Conservation (phyloP, 2,797 vertebrate genomes). For the Bradypus variegatus region DNA sequence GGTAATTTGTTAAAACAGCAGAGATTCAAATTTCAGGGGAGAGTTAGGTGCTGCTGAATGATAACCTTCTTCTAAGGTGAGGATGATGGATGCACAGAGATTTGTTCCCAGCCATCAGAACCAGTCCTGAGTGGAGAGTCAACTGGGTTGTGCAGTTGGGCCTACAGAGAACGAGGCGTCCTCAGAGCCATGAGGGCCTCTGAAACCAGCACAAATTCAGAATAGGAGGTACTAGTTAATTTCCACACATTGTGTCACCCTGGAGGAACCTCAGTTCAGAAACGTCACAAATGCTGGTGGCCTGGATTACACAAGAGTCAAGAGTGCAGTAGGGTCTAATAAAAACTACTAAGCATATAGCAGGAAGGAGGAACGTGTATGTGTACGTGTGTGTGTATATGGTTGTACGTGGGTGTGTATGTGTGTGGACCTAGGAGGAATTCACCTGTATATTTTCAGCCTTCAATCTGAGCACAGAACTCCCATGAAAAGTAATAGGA, state of each 20-base stretch:
- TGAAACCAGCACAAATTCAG: background rate
- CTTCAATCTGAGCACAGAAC: background rate
- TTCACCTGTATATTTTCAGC: background rate
- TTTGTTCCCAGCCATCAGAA: background rate
- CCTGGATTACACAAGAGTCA: conserved; percentile 11
- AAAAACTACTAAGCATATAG: conserved; percentile 17
- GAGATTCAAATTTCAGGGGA: conserved; percentile 7
- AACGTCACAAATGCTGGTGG: background rate
- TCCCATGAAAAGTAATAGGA: conserved; percentile 15
- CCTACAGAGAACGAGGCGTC: background rate
- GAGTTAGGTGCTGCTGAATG: background rate
- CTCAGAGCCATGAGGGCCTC: background rate
- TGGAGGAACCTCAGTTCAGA: background rate
- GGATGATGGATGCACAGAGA: background rate
- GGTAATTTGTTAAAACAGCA: conserved; percentile 48
- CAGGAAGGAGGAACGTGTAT: background rate
- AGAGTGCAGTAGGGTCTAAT: background rate
- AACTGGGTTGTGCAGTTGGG: background rate
- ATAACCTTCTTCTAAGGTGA: background rate
- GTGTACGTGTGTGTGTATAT: background rate
- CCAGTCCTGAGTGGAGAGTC: background rate
- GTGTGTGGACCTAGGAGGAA: background rate
- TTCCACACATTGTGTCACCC: background rate
- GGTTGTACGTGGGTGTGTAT: rapidly evolving
- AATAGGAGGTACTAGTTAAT: conserved; percentile 5